These are phyloP conservation scores for Pseudomyrmex dendroicus DNA, from an alignment of 1,140 invertebrate species.

Conservation along the genomic window DNA sequence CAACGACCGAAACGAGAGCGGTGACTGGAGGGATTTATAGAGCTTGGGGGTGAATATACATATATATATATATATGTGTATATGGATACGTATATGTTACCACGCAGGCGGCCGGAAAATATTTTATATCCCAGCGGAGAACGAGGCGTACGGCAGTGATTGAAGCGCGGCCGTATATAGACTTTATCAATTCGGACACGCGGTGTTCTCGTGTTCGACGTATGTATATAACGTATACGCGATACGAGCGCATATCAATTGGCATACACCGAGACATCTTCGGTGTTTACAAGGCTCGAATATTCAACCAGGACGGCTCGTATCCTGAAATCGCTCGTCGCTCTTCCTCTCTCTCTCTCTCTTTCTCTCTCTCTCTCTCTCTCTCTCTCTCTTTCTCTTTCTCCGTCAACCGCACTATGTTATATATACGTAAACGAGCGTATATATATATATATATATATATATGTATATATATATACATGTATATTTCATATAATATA, in stretches of 20 bases:
- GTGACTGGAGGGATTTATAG: background rate
- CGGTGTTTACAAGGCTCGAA: slow-evolving; percentile 46
- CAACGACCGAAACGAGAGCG: background rate
- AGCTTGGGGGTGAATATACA: background rate
- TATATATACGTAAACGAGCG: background rate
- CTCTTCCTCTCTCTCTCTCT: background rate
- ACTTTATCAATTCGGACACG: slow-evolving; percentile 20
- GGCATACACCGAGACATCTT: background rate
- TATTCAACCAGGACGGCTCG: slow-evolving; percentile 12
- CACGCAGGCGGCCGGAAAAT: background rate
- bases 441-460: background rate
- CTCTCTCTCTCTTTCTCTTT: background rate
- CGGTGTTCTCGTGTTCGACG: background rate
- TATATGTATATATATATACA: slow-evolving; percentile 4
- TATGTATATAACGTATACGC: background rate
- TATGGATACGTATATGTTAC: background rate
- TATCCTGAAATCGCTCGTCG: slow-evolving; percentile 23
- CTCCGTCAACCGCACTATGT: too few species aligned
- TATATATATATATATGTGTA: too few species aligned
- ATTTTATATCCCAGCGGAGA: slow-evolving; percentile 8
- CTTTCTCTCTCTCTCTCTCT: background rate
- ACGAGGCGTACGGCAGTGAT: background rate
- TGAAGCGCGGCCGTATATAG: background rate
- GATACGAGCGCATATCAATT: background rate
- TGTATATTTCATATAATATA: slow-evolving; percentile 35